Conservation (phyloP, 1,140 invertebrate genomes). For the Lithobius niger region DNA sequence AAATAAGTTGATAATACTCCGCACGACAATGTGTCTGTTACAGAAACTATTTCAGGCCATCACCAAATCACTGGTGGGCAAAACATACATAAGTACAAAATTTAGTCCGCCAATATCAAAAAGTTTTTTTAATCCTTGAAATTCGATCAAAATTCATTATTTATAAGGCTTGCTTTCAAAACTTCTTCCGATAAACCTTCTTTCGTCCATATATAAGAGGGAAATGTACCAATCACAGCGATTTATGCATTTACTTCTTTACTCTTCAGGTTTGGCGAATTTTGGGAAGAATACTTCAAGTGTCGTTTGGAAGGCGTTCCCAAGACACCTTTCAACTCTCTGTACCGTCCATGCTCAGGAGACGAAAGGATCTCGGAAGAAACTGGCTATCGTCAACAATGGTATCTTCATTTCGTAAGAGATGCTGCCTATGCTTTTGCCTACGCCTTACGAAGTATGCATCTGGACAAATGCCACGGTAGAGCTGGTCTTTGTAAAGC, state of each 20-base stretch:
- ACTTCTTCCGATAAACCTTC: too few species aligned
- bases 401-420: slow-evolving; percentile 41
- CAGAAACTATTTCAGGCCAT: too few species aligned
- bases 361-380: slow-evolving; percentile 5
- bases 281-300: slow-evolving; percentile 45
- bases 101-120: too few species aligned
- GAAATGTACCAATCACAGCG: slow-evolving; percentile 4
- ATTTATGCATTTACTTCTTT: too few species aligned
- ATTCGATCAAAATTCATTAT: too few species aligned
- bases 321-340: slow-evolving; percentile 17
- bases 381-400: slow-evolving; percentile 32
- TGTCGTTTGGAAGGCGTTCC: slow-evolving; percentile 22
- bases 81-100: too few species aligned
- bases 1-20: too few species aligned
- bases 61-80: too few species aligned
- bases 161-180: too few species aligned
- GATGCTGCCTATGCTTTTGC: slow-evolving; percentile 43
- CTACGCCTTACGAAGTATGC: slow-evolving; percentile 37
- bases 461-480: slow-evolving; percentile 28
- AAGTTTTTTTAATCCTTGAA: too few species aligned
- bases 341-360: slow-evolving; percentile 15
- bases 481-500: slow-evolving; percentile 32
- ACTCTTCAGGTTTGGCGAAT: slow-evolving; percentile 42
- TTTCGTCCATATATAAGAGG: too few species aligned
- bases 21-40: too few species aligned